Evolutionary conservation across 2,797 vertebrate species (phyloP).

Genomic region (Oryzias dopingdopingensis): DNA sequence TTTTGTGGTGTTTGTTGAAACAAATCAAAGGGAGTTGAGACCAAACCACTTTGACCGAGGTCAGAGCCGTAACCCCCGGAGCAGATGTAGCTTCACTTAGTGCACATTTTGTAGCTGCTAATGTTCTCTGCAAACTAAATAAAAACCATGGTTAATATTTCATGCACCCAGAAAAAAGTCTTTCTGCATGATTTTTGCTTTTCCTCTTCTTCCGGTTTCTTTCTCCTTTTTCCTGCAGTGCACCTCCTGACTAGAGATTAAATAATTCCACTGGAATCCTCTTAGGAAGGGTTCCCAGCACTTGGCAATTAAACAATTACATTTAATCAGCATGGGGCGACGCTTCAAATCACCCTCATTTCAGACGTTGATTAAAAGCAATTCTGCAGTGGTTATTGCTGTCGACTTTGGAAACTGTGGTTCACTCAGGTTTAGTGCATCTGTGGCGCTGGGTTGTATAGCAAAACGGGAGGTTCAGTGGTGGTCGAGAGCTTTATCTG

Average conservation of each 20-base stretch:
- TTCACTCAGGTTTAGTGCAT: conserved; percentile 73
- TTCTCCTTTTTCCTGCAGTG: conserved; percentile 66
- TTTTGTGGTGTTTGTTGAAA: conserved; percentile 4
- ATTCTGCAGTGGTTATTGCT: conserved; percentile 80
- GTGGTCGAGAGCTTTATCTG: conserved; percentile 58
- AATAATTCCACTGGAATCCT: conserved; percentile 82
- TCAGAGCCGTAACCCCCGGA: conserved; percentile 53
- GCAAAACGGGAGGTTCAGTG: conserved; percentile 69
- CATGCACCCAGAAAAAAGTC: conserved; percentile 47
- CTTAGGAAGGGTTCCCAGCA: conserved; percentile 79
- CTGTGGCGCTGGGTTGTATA: conserved; percentile 67
- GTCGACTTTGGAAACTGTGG: conserved; percentile 70
- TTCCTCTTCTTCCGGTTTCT: conserved; percentile 54
- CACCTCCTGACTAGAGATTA: conserved; percentile 80
- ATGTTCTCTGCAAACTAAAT: conserved; percentile 57
- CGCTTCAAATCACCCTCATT: conserved; percentile 81
- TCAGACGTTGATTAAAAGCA: conserved; percentile 82
- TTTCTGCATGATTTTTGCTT: conserved; percentile 57
- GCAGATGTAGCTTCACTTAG: conserved; percentile 48
- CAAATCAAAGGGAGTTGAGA: conserved; percentile 31
- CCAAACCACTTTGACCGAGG: conserved; percentile 46
- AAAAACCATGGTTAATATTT: conserved; percentile 74
- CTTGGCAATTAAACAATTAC: conserved; percentile 84
- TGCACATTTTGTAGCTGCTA: conserved; percentile 37
- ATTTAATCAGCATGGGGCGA: conserved; percentile 82